Percentiles rank a stretch among this genome's conserved stretches.
Conservation (phyloP, 2,888 invertebrate species). For the Torymus tubicola region DNA sequence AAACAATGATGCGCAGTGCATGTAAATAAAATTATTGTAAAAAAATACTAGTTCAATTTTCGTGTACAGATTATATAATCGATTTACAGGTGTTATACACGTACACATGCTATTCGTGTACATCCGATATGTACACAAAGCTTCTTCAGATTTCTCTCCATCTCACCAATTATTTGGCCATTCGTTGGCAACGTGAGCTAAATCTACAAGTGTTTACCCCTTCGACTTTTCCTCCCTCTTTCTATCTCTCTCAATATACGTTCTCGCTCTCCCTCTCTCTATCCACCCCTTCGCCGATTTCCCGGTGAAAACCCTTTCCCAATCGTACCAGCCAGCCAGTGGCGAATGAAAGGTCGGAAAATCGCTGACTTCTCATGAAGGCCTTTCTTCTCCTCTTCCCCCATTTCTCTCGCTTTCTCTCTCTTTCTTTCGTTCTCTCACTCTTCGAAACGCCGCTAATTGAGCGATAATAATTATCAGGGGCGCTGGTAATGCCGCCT, state of each 20-base stretch:
- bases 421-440: slow-evolving; percentile 18
- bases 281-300: slow-evolving; percentile 6
- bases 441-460: slow-evolving; percentile 63
- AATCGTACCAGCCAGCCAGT: too few relatives aligned
- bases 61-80: too few relatives aligned
- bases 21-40: too few relatives aligned
- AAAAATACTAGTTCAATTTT: too few relatives aligned
- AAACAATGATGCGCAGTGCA: too few relatives aligned
- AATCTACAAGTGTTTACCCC: slow-evolving; percentile 75
- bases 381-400: slow-evolving; percentile 20
- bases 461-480: slow-evolving; percentile 69
- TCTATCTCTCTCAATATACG: not conserved
- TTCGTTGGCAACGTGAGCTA: slow-evolving; percentile 75
- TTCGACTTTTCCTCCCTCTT: slow-evolving; percentile 44
- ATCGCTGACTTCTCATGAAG: slow-evolving; percentile 68
- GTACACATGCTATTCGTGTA: too few relatives aligned
- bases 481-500: not conserved
- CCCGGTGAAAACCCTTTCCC: too few relatives aligned
- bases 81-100: too few relatives aligned
- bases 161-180: slow-evolving; percentile 74
- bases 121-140: too few relatives aligned
- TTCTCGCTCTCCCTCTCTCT: not conserved
- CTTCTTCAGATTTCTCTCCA: slow-evolving; percentile 60
- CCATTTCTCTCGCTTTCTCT: slow-evolving; percentile 32
- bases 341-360: slow-evolving; percentile 58